Conservation (phyloP, 2,888 invertebrate species). For the Polymixis lichenea region DNA sequence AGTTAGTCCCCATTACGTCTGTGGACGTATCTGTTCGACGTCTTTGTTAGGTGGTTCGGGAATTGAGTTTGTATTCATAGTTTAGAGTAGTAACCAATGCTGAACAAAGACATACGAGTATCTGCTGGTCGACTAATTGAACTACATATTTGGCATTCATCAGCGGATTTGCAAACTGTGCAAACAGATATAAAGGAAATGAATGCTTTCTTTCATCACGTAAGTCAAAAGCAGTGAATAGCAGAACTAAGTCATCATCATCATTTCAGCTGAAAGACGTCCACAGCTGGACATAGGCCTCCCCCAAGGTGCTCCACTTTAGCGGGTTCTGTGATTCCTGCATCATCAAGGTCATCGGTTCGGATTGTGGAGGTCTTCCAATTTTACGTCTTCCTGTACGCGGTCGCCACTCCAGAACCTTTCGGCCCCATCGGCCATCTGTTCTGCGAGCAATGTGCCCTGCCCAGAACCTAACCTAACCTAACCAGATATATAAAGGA, state of each 20-base stretch:
- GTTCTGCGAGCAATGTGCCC: too few species aligned
- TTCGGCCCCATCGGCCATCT: too few species aligned
- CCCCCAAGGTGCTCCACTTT: too few species aligned
- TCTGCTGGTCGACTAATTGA: background rate
- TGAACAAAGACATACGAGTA: constrained; percentile 32
- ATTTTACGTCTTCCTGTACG: too few species aligned
- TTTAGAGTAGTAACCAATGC: constrained; percentile 35
- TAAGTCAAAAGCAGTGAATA: background rate
- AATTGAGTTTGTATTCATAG: constrained; percentile 63
- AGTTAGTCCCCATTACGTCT: constrained; percentile 66
- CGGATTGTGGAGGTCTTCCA: too few species aligned
- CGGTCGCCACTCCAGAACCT: too few species aligned
- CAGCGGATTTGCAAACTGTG: background rate
- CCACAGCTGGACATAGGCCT: too few species aligned
- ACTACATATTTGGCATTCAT: constrained; percentile 7
- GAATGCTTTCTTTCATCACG: background rate
- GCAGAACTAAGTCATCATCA: too few species aligned
- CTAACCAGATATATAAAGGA: background rate
- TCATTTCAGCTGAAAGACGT: too few species aligned
- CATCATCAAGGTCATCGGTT: too few species aligned
- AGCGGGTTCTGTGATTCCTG: too few species aligned
- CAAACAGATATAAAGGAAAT: background rate
- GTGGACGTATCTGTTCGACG: constrained; percentile 60
- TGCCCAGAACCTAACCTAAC: too few species aligned
- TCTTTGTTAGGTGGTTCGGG: constrained; percentile 53